Conservation (phyloP, 2,797 vertebrate species). For the Notolepis coatsorum region DNA sequence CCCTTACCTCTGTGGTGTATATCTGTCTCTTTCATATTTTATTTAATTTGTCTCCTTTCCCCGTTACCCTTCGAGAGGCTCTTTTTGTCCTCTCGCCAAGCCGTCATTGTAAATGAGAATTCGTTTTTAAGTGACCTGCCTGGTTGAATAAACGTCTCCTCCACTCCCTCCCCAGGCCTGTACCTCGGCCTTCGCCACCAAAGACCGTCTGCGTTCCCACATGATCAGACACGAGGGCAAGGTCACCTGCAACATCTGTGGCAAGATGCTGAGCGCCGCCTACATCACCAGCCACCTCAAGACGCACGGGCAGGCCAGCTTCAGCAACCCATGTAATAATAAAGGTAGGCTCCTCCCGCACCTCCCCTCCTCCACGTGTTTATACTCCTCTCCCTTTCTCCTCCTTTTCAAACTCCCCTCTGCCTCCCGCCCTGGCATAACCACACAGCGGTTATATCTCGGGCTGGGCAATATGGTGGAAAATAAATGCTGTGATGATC, state of each 20-base stretch:
- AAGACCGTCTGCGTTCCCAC: conserved; percentile 97
- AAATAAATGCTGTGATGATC: no score
- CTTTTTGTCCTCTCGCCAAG: no score
- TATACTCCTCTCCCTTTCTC: background rate
- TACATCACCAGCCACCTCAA: conserved; percentile 99
- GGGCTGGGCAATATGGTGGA: no score
- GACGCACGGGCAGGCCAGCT: conserved; percentile 95
- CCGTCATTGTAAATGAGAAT: no score
- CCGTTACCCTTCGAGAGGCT: no score
- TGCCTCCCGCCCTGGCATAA: background rate
- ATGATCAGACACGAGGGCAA: conserved; percentile 98
- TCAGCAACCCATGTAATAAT: conserved; percentile 93
- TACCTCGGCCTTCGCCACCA: conserved; percentile 97
- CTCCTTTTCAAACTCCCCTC: background rate
- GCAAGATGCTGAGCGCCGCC: conserved; percentile 96
- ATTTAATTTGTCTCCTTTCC: no score
- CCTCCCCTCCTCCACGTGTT: background rate
- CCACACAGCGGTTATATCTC: background rate
- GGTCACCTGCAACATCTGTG: conserved; percentile 98
- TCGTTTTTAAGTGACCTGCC: no score
- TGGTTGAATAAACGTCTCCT: background rate
- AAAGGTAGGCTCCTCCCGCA: conserved; percentile 83
- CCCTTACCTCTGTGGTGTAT: no score
- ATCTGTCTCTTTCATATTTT: no score
- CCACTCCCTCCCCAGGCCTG: conserved; percentile 83